A percentile compares a stretch with the other conserved stretches of the same genome.
Evolutionary conservation across 2,113 vertebrate species (phyloP).

Genomic region (Pachypanchax playfairii): DNA sequence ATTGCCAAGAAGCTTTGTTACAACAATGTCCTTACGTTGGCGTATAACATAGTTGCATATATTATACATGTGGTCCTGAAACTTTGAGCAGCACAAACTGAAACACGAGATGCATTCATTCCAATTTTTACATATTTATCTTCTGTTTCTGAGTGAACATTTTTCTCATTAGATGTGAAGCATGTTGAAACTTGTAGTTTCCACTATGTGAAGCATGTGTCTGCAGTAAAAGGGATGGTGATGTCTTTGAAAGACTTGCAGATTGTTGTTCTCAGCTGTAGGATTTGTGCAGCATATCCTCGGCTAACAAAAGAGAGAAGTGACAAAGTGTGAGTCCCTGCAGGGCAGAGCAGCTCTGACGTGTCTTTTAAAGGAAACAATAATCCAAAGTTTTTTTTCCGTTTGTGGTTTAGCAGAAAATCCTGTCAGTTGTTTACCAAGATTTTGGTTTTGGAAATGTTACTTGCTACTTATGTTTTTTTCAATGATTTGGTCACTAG

Average conservation of each 20-base stretch:
- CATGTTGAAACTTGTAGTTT: neutral
- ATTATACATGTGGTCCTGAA: neutral
- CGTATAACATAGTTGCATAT: too few species aligned
- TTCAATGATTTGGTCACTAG: too few species aligned
- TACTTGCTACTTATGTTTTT: too few species aligned
- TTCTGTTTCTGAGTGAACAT: neutral
- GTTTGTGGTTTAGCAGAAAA: neutral
- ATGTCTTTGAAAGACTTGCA: neutral
- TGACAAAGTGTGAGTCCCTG: slow-evolving; percentile 5
- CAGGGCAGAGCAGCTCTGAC: neutral
- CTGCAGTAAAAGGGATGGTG: neutral
- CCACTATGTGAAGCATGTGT: neutral
- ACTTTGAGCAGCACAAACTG: neutral
- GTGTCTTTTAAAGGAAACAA: neutral
- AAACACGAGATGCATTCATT: neutral
- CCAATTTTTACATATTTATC: too few species aligned
- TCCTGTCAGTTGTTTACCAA: neutral
- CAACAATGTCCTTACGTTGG: too few species aligned
- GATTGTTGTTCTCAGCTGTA: neutral
- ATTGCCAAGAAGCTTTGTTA: too few species aligned
- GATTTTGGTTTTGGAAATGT: neutral
- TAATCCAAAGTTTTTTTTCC: neutral
- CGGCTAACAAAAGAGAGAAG: slow-evolving; percentile 10
- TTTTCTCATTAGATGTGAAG: neutral
- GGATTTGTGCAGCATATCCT: neutral